Base-by-base conservation (phyloP, 2,797 vertebrate species). In the Knipowitschia caucasica region DNA sequence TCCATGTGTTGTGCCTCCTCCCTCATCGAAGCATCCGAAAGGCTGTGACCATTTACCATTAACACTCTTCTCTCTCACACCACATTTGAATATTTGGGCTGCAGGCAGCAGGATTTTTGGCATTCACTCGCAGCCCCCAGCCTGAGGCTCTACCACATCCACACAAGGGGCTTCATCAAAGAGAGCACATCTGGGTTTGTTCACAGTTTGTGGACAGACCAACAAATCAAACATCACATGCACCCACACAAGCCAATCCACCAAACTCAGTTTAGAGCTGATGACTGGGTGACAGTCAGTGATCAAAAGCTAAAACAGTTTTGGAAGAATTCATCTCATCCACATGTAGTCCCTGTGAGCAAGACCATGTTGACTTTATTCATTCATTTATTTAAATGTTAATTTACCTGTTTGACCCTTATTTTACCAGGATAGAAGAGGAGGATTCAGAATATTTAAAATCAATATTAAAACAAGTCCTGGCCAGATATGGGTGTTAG, bases 311-410 rank as follows among this genome's bases (percentile, higher is more conserved):
- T 3, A 23, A 40, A 40, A 40, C 3, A 40, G 20, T 12, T 21
- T 3, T 25, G 6, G 11, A 23, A 42, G 21, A 42, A 23, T 40
- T 17, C 17, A 1, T 6, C 33, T 15, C 33, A 15, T 35, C 33
- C 2, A 2, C n/a, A n/a, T 14, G 2, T 18, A 39, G 17, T 25
- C 8, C 23, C 8, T 26, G n/a, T 2, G 3, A 26, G n/a, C n/a
- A 12, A 21, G 45, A 15, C 45, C 44, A 50, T 14, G 3, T n/a
- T n/a, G 51, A 64, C 50, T 69, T 34, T 55, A 60, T 49, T 36
- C 64, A 52, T 50, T n/a, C 26, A 25, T 44, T 25, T 44, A 14
- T n/a, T n/a, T n/a, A n/a, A n/a, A n/a, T n/a, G n/a, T n/a, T n/a
- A n/a, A n/a, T n/a, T n/a, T n/a, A n/a, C n/a, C n/a, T n/a, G n/a